Base-by-base conservation (phyloP, 2,113 vertebrate species). In the Saguinus midas region DNA sequence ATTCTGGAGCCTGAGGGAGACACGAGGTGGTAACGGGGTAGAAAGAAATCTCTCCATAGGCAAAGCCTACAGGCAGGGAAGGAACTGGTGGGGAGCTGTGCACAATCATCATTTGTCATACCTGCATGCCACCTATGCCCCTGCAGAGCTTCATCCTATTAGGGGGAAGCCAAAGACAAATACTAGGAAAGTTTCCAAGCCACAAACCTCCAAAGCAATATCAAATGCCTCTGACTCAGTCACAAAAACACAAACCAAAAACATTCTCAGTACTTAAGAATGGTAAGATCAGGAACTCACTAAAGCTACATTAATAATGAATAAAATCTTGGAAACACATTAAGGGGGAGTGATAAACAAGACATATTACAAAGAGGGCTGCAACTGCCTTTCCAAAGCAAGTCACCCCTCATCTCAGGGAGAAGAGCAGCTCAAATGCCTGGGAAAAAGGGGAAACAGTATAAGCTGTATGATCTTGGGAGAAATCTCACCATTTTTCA, bases 241-340 rank as follows among this genome's bases (percentile, higher is more conserved):
- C 80, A 83, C 40, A 87, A 94, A 73, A 91, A 84, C 48, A 78
- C 70, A 90, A 64, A 80, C 21, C 78, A 45, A 68, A 92, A 55
- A 40, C 18, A 82, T 68, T 87, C 72, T 78, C 43, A 0, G 50
- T 25, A 79, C 78, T 88, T 79, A 84, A 75, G 70, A 66, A 92
- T 40, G 50, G 29, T 58, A 92, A 85, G 37, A 82, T 17, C 4
- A 10, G 11, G 48, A 95, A 82, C 55, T 70, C 91, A 81, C 88
- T 80, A 94, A 52, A 55, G 50, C 78, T n/a, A 45, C 70, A 75
- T 92, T 52, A 91, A 91, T 80, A 87, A 90, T 93, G 76, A 87
- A 32, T 48, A 52, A 25, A 90, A 91, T 79, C 48, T 40, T 73
- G 4, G 37, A 66, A 83, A 85, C 40, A 94, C 48, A 91, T 92